These are phyloP conservation scores for Caracal caracal DNA, from an alignment of 2,113 vertebrate species.

Conservation along the genomic window DNA sequence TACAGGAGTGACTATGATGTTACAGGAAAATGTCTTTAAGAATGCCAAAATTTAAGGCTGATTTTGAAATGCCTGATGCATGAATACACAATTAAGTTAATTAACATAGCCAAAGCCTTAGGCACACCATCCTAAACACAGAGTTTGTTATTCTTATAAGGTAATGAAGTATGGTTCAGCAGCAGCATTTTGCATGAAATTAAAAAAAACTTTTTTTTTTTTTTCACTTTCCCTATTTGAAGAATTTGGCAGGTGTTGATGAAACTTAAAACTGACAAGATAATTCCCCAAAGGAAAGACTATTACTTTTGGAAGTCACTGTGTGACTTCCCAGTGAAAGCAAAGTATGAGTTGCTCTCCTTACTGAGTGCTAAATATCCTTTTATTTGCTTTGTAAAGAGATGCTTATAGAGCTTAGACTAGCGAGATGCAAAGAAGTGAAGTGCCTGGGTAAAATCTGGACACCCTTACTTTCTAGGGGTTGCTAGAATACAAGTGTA, in stretches of 20 bases:
- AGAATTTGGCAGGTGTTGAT: slow-evolving; percentile 44
- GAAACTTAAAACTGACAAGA: slow-evolving; percentile 29
- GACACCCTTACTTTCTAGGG: background rate
- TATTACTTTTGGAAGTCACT: slow-evolving; percentile 11
- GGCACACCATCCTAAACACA: background rate
- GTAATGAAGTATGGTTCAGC: slow-evolving; percentile 33
- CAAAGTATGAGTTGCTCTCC: background rate
- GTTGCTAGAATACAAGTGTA: slow-evolving; percentile 64
- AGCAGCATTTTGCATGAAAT: slow-evolving; percentile 29
- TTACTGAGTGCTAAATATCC: background rate
- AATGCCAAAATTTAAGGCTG: slow-evolving; percentile 40
- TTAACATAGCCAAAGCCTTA: slow-evolving; percentile 54
- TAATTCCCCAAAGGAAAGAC: slow-evolving; percentile 33
- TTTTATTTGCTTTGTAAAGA: slow-evolving; percentile 50
- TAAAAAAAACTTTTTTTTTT: background rate
- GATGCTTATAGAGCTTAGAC: background rate
- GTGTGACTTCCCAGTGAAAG: background rate
- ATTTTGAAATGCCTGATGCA: slow-evolving; percentile 21
- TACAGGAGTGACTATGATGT: background rate
- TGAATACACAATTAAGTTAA: slow-evolving; percentile 58
- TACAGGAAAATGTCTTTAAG: slow-evolving; percentile 52
- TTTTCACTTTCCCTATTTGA: slow-evolving; percentile 11
- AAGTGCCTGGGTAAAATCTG: slow-evolving; percentile 7
- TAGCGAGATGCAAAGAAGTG: slow-evolving; percentile 9
- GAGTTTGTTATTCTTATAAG: slow-evolving; percentile 47